Evolutionary conservation across 2,113 vertebrate genomes (phyloP).

Genomic region (Artemisiospiza belli): DNA sequence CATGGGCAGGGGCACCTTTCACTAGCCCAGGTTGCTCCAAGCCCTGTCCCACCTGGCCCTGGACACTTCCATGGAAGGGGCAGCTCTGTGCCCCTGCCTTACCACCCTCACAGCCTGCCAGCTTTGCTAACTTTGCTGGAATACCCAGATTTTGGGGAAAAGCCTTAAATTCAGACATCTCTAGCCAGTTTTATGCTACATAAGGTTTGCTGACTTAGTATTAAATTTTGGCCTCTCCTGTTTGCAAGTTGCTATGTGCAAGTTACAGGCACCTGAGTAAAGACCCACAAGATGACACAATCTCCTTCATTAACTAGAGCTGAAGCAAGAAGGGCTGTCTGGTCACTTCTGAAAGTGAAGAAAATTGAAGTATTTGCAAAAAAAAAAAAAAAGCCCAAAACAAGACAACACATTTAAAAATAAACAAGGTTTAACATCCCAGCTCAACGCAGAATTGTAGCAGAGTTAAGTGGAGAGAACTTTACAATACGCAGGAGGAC

Average conservation of each 20-base stretch:
- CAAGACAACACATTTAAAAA: neutral
- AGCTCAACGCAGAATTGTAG: neutral
- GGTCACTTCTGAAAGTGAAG: neutral
- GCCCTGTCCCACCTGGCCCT: neutral
- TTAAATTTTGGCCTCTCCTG: too few relatives aligned
- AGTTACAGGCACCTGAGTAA: neutral
- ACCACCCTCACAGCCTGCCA: neutral
- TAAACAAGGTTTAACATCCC: neutral
- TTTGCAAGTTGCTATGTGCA: neutral
- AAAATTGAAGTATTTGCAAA: fast-evolving
- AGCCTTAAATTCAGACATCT: neutral
- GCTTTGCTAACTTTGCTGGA: neutral
- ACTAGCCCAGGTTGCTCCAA: neutral
- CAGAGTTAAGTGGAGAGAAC: neutral
- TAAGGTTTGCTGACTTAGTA: neutral
- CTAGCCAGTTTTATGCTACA: neutral
- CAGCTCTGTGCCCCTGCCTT: neutral
- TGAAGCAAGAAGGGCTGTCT: neutral
- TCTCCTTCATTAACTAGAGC: neutral
- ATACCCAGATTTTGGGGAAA: neutral
- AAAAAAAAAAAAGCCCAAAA: neutral
- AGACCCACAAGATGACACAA: neutral
- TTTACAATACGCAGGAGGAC: fast-evolving
- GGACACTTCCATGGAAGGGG: neutral
- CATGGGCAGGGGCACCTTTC: neutral